These are phyloP conservation scores for Petrophora chlorosata DNA, from an alignment of 2,888 invertebrate genomes.

Conservation along the genomic window DNA sequence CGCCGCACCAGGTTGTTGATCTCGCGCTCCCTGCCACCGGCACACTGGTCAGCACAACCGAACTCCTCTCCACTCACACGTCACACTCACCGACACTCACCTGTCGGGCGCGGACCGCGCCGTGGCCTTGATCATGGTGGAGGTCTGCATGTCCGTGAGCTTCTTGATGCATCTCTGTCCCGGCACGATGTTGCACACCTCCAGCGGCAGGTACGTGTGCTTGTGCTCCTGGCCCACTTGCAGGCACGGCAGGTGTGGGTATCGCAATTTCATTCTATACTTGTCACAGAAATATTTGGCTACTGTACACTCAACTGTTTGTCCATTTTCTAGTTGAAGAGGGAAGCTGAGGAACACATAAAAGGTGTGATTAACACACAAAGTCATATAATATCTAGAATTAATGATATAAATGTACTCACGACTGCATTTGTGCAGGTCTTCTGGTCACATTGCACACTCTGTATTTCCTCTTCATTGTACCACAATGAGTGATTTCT, in stretches of 20 bases:
- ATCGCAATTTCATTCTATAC: conserved; percentile 98
- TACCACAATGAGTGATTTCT: conserved; percentile 99
- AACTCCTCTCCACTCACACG: background rate
- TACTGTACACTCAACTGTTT: conserved; percentile 99
- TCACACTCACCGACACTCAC: conserved; percentile 41
- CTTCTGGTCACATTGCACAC: conserved; percentile 99
- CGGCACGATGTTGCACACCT: conserved; percentile 99
- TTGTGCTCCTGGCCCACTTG: conserved; percentile 99
- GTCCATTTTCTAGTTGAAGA: conserved; percentile 98
- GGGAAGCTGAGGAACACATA: conserved; percentile 89
- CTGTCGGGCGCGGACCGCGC: conserved; percentile 96
- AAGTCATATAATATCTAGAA: background rate
- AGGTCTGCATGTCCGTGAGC: conserved; percentile 99
- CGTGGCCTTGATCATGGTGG: conserved; percentile 99
- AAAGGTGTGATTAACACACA: background rate
- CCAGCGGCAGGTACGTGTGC: conserved; percentile 99
- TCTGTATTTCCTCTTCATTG: conserved; percentile 99
- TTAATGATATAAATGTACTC: conserved; percentile 74
- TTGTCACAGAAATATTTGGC: conserved; percentile 99
- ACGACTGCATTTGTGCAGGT: conserved; percentile 99
- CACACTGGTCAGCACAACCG: background rate
- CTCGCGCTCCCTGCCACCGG: conserved; percentile 91
- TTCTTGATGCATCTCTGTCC: conserved; percentile 99
- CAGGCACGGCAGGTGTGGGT: conserved; percentile 99
- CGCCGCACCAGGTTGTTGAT: conserved; percentile 98